phyloP scores from a whole-genome alignment of 2,797 vertebrate species.

The Scleropages formosus region DNA sequence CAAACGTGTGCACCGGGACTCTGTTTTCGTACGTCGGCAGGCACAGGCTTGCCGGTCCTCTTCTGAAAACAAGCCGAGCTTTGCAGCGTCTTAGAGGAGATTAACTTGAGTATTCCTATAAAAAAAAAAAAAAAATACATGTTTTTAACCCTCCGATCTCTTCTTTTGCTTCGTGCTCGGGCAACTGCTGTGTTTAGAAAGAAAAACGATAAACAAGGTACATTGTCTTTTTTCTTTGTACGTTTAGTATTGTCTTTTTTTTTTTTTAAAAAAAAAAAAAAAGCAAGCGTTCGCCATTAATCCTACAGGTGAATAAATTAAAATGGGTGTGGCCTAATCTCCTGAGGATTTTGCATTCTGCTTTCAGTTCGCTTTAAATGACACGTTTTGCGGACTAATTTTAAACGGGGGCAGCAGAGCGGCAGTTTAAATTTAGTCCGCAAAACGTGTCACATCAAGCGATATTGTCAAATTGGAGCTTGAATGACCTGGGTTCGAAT shows the following conservation, averaged over 20 bases:
- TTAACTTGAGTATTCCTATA: slow-evolving; percentile 70
- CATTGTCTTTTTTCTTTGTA: not conserved
- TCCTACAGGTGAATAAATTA: slow-evolving; percentile 23
- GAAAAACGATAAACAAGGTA: not conserved
- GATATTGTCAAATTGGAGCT: no score
- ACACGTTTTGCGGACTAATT: not conserved
- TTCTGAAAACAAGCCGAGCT: slow-evolving; percentile 68
- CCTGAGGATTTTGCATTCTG: slow-evolving; percentile 2
- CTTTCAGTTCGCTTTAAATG: not conserved
- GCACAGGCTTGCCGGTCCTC: slow-evolving; percentile 67
- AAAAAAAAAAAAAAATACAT: slow-evolving; percentile 61
- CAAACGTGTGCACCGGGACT: slow-evolving; percentile 65
- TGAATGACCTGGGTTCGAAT: no score
- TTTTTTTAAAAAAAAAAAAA: no score
- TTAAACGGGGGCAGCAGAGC: no score
- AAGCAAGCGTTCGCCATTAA: slow-evolving; percentile 38
- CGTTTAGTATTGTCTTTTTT: not conserved
- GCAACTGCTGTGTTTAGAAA: slow-evolving; percentile 40
- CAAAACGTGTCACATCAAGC: not conserved
- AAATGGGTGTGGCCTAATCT: not conserved
- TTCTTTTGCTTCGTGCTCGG: slow-evolving; percentile 51
- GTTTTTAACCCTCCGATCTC: slow-evolving; percentile 43
- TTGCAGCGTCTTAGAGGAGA: slow-evolving; percentile 68
- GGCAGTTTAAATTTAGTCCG: no score
- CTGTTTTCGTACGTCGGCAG: slow-evolving; percentile 68